Evolutionary conservation across 2,113 vertebrate genomes (phyloP), one percentile per base, ranked within the genome.

Genomic region (Nicator chloris): DNA sequence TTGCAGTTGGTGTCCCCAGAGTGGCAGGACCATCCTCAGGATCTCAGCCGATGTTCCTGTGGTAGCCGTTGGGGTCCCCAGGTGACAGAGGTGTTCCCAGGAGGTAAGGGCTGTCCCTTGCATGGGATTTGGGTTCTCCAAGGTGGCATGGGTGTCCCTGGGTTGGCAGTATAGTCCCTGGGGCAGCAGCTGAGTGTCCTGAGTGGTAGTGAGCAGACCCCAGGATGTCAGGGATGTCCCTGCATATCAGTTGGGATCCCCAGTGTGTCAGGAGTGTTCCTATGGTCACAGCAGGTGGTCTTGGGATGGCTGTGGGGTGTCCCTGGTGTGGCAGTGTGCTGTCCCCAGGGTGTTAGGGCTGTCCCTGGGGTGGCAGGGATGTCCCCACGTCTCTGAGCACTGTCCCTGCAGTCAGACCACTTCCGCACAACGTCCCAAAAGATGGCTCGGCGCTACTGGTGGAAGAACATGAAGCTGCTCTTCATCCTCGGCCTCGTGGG

Each of bases 401-500:
- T 44, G 59, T 82, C 45, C 45, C 75, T 28, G 9, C 97, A 99
- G 99, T 99, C 99, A 0, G 99, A 99, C 93, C 98, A 99, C 97
- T 99, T 99, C 97, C 99, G 99, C 97, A 99, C 99, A 6, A 99
- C 99, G 0, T 99, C 99, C 4, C 98, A 99, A 96, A 99, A 99
- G 95, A 98, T 99, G 95, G 98, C 99, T 7, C 98, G 99, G 6
- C 97, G 98, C 49, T 99, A 99, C 98, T 99, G 99, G 99, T 99
- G 99, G 99, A 99, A 99, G 97, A 99, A 99, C 8, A 95, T 98
- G 73, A 99, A 99, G 98, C 97, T 99, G 97, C 95, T 99, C 2
- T 59, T 98, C 53, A 39, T 98, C 76, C 99, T 99, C 15, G 96
- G 99, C 13, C 97, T 99, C 11, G 64, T 99, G 4, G 99, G 99